These are phyloP conservation scores for Mythimna ferrago DNA, from an alignment of 2,888 invertebrate genomes.

Conservation along the genomic window DNA sequence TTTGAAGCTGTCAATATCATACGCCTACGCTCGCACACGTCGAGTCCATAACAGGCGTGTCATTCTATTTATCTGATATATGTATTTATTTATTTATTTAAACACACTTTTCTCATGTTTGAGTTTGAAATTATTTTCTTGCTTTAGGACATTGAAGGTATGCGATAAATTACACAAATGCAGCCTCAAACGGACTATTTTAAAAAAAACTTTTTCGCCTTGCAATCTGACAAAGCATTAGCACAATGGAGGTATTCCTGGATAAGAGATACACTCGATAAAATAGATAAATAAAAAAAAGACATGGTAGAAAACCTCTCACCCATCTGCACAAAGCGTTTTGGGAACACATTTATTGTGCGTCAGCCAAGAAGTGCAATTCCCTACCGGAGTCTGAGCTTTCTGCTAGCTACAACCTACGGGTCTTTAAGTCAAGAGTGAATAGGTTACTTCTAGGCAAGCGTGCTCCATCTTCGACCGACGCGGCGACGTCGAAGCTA, in stretches of 20 bases:
- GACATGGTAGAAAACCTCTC: too few relatives aligned
- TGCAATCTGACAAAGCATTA: not conserved
- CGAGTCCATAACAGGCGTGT: slow-evolving; percentile 14
- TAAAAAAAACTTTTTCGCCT: not conserved
- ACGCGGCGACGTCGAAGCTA: too few relatives aligned
- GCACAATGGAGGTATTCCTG: not conserved
- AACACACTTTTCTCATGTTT: not conserved
- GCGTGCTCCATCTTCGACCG: too few relatives aligned
- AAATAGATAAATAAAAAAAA: not conserved
- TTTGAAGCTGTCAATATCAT: slow-evolving; percentile 35
- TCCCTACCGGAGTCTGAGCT: too few relatives aligned
- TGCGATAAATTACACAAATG: not conserved
- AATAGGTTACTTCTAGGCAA: too few relatives aligned
- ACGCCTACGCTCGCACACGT: not conserved
- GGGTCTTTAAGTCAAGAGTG: too few relatives aligned
- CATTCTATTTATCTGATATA: not conserved
- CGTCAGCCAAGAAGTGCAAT: too few relatives aligned
- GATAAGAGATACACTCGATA: not conserved
- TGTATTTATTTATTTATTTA: not conserved
- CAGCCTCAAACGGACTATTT: not conserved
- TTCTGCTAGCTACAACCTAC: too few relatives aligned
- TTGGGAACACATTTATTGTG: too few relatives aligned
- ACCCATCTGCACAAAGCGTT: too few relatives aligned
- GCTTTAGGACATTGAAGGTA: not conserved
- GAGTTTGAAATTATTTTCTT: not conserved